Conservation (phyloP, 2,113 vertebrate species). For the Podocnemis expansa region DNA sequence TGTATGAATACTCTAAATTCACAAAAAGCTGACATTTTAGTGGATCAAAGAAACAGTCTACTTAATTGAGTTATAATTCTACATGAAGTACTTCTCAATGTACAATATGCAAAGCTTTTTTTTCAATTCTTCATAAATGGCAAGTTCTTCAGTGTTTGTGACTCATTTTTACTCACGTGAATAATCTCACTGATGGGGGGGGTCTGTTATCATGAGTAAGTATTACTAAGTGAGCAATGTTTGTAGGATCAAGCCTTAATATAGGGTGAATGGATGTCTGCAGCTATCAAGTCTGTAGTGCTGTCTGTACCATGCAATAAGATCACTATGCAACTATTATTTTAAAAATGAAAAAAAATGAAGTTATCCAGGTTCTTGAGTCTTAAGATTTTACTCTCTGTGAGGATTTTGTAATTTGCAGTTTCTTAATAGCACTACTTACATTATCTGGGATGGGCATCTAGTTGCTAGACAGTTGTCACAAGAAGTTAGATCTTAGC, state of each 20-base stretch:
- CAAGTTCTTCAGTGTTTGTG: conserved; percentile 3
- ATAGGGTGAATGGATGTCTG: conserved; percentile 6
- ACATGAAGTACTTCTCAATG: neutral
- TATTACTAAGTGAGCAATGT: conserved; percentile 32
- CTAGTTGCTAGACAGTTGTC: neutral
- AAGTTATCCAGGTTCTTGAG: neutral
- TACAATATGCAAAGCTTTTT: neutral
- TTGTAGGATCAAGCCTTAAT: conserved; percentile 7
- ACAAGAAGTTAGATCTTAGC: neutral
- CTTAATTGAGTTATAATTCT: conserved; percentile 58
- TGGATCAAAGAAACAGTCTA: conserved; percentile 45
- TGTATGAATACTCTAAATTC: neutral
- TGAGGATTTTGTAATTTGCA: neutral
- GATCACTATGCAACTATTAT: conserved; percentile 9
- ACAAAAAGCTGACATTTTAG: conserved; percentile 44
- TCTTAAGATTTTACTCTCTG: neutral
- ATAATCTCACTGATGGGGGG: conserved; percentile 1
- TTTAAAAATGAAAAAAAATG: conserved; percentile 4
- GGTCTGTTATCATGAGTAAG: neutral
- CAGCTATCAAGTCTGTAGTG: conserved; percentile 23
- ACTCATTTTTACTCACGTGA: neutral
- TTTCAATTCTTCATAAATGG: conserved; percentile 22
- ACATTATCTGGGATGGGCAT: neutral
- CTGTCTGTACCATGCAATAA: conserved; percentile 10
- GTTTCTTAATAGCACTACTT: neutral